Evolutionary conservation across 1,140 invertebrate genomes (phyloP).

Genomic region (Ostrea edulis): DNA sequence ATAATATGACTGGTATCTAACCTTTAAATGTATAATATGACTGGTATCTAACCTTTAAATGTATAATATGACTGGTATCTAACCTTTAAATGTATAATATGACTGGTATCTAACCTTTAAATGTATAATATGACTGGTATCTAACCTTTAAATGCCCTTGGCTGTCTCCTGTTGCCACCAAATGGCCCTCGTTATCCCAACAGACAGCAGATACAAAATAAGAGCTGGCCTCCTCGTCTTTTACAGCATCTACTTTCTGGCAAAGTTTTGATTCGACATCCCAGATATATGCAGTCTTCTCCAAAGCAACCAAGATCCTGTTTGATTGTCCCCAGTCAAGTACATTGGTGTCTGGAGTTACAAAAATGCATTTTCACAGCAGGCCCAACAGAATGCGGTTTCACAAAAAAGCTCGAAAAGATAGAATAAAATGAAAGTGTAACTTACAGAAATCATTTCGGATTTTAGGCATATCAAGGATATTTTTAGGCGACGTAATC

Average conservation of each 20-base stretch:
- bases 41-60: constrained; percentile 40
- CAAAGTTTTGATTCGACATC: constrained; percentile 50
- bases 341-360: constrained; percentile 51
- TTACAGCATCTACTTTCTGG: constrained; percentile 18
- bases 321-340: constrained; percentile 57
- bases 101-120: constrained; percentile 36
- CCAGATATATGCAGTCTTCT: constrained; percentile 53
- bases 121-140: no score
- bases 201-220: constrained; percentile 51
- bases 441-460: constrained; percentile 55
- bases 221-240: constrained; percentile 17
- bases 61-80: no score
- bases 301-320: constrained; percentile 54
- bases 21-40: no score
- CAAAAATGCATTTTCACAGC: neutral
- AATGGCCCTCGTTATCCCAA: constrained; percentile 48
- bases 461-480: constrained; percentile 53
- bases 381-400: neutral
- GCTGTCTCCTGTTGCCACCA: constrained; percentile 52
- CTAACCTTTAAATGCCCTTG: constrained; percentile 48
- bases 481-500: constrained; percentile 45
- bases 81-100: constrained; percentile 37
- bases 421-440: neutral
- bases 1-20: no score
- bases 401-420: no score